Base-by-base conservation (phyloP, 2,888 invertebrate genomes). In the Aphodius sticticus region DNA sequence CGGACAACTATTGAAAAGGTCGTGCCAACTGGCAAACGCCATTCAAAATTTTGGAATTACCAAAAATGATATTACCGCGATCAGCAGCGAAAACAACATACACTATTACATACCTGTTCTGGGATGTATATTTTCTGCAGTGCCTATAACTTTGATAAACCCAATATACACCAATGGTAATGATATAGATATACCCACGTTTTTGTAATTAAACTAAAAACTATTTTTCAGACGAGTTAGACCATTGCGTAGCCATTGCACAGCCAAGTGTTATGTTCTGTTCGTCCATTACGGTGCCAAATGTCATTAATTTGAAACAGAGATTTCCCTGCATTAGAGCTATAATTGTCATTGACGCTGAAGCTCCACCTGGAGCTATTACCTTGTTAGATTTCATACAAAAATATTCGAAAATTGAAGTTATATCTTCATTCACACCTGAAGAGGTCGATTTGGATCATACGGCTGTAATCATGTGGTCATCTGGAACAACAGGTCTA, bases 401-500 rank as follows among this genome's bases (percentile, higher is more conserved):
- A 6, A 35, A 71, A 16, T 6, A 76, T 9, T 89, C 84, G 88
- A 88, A 12, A 84, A 89, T 69, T 83, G 87, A 16, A 81, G 87
- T 88, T 77, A 85, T 87, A 79, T 81, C 86, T 0, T 88, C 92
- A 75, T 86, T 88, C 76, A 88, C 91, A 82, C 84, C 85, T 4
- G n/a, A 82, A 6, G 90, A 92, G 0, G 90, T 92, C 83, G 89
- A 90, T 38, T n/a, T 37, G 0, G 89, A 92, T 2, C 92, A 93
- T 85, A 90, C 92, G 1, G 89, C 92, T 0, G 90, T 93, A 0
- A 91, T 96, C 81, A 92, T 95, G 84, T 95, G 93, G 86, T 96
- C 95, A 0, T 95, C 95, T 0, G 96, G 96, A n/a, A 96, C 96
- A 0, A 94, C 94, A 0, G 96, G 96, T 0, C 86, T 95, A 78